Base-by-base conservation (phyloP, 2,888 invertebrate species). In the Gymnosoma rotundatum region DNA sequence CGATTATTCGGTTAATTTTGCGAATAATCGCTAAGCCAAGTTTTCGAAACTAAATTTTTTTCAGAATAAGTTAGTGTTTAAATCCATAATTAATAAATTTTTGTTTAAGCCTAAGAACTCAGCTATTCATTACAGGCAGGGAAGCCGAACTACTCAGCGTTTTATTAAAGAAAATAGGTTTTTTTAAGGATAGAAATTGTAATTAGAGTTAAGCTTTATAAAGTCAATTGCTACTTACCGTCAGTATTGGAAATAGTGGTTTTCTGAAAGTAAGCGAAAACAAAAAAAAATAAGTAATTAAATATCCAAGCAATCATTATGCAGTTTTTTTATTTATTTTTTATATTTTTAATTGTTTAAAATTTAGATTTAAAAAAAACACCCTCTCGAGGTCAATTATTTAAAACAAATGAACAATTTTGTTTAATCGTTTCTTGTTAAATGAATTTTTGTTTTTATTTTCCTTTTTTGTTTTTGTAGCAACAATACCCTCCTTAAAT, bases 161-260 rank as follows among this genome's bases (percentile, higher is more conserved):
- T n/a, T n/a, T 25, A 25, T 25, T 25, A 25, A 25, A 4, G 25
- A 2, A 25, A 25, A 25, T 25, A 25, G 4, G 1, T 25, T 25
- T 25, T 25, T 1, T 4, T 4, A 25, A 25, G 25, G 25, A 25
- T 25, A 25, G 2, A 25, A 25, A 25, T 1, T 1, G 25, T 25
- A 4, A 25, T 1, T 25, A 4, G 25, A 25, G 4, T 25, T n/a
- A n/a, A n/a, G n/a, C n/a, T n/a, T n/a, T n/a, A n/a, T n/a, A n/a
- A n/a, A n/a, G n/a, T n/a, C n/a, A n/a, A n/a, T n/a, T n/a, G n/a
- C n/a, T n/a, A 88, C 88, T 87, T 86, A 88, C 88, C 87, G 88
- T 87, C 78, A 60, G 79, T 82, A 84, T 86, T 64, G 72, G 74
- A 86, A 79, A 64, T 73, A 79, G 78, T 85, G 84, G 87, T 85